phyloP scores from a whole-genome alignment of 2,888 invertebrate genomes.

The Candidula unifasciata region DNA sequence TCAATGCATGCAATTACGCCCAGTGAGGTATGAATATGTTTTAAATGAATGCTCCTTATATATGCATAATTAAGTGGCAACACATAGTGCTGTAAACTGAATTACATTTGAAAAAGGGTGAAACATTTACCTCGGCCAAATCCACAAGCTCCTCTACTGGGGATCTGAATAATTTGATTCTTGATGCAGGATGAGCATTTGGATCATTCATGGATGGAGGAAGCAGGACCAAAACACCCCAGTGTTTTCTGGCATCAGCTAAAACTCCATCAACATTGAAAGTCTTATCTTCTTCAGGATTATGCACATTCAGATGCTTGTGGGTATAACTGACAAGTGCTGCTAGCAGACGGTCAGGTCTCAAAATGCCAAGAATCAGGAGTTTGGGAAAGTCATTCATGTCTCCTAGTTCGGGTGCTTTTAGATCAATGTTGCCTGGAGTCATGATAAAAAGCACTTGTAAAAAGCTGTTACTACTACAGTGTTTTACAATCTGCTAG shows the following conservation, averaged over 20 bases:
- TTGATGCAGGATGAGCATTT: slow-evolving; percentile 63
- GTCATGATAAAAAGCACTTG: background rate
- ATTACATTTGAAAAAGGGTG: background rate
- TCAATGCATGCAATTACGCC: no score
- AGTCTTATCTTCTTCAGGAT: slow-evolving; percentile 62
- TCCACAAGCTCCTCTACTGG: slow-evolving; percentile 66
- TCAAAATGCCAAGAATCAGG: slow-evolving; percentile 74
- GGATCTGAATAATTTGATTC: slow-evolving; percentile 65
- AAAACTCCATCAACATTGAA: slow-evolving; percentile 46
- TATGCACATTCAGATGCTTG: slow-evolving; percentile 66
- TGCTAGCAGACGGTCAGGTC: slow-evolving; percentile 75
- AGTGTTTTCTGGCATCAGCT: slow-evolving; percentile 58
- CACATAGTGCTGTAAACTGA: no score
- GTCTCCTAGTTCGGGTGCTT: slow-evolving; percentile 64
- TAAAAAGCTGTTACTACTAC: background rate
- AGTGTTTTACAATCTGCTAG: background rate
- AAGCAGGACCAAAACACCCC: slow-evolving; percentile 71
- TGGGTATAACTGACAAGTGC: slow-evolving; percentile 72
- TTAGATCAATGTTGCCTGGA: slow-evolving; percentile 40
- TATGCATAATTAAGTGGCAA: background rate
- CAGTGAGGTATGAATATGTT: no score
- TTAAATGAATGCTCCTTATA: no score
- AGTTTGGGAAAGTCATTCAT: slow-evolving; percentile 75
- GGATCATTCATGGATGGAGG: slow-evolving; percentile 66
- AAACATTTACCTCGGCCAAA: slow-evolving; percentile 67